Percentiles rank a stretch among this genome's conserved stretches.
Evolutionary conservation across 2,113 vertebrate species (phyloP).

Genomic region (Psittacus erithacus): DNA sequence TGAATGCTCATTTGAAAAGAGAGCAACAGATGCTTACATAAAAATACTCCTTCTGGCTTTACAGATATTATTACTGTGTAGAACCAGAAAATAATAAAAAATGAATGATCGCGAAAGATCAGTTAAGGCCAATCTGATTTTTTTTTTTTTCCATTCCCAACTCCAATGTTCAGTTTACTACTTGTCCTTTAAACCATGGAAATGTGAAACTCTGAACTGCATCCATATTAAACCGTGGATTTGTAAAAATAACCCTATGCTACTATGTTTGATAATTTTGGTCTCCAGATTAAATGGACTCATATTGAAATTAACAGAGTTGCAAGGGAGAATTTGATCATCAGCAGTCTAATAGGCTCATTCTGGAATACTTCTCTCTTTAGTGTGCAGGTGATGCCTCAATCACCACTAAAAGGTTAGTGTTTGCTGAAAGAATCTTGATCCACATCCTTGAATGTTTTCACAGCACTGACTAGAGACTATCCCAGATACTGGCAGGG

Average conservation of each 20-base stretch:
- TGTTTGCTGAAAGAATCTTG: not conserved
- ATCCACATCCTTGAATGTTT: not conserved
- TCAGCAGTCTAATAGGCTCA: not conserved
- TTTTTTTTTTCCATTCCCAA: not conserved
- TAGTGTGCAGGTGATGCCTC: not conserved
- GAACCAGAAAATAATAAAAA: not conserved
- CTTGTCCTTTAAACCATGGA: not conserved
- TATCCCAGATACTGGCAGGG: not conserved
- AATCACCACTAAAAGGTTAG: not conserved
- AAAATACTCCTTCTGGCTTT: not conserved
- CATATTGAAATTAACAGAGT: not conserved
- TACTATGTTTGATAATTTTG: not conserved
- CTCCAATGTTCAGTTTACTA: not conserved
- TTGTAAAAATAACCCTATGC: not conserved
- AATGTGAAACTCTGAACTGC: not conserved
- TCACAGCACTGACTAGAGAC: not conserved
- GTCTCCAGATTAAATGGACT: not conserved
- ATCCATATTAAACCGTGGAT: not conserved
- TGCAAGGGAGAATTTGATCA: not conserved
- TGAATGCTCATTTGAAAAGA: not conserved
- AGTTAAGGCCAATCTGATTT: not conserved
- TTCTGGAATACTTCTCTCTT: not conserved
- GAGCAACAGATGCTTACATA: not conserved
- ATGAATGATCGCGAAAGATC: not conserved
- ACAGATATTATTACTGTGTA: not conserved